A percentile compares a stretch with the other conserved stretches of the same genome.
phyloP scores from a whole-genome alignment of 2,888 invertebrate genomes.

The Lutraria lutraria region DNA sequence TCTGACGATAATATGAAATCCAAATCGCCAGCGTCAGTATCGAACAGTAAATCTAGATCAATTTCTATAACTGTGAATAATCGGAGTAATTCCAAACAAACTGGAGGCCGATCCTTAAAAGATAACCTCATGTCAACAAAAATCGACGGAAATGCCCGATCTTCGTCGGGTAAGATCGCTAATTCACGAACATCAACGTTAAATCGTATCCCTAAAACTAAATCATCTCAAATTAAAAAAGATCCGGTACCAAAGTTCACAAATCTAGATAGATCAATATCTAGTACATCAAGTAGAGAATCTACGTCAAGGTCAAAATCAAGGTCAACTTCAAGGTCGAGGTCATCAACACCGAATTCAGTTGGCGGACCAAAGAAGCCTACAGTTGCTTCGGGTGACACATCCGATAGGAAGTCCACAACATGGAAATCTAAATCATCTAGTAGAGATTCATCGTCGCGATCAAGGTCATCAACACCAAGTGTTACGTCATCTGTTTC shows the following conservation, averaged over 20 bases:
- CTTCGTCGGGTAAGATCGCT: neutral
- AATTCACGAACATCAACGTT: neutral
- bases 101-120: neutral
- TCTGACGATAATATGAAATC: slow-evolving; percentile 5
- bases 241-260: neutral
- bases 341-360: slow-evolving; percentile 36
- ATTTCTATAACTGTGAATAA: neutral
- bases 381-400: neutral
- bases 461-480: slow-evolving; percentile 43
- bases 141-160: neutral
- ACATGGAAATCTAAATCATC: neutral
- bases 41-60: neutral
- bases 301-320: slow-evolving; percentile 13
- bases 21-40: neutral
- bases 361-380: neutral
- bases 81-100: neutral
- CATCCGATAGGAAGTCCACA: neutral
- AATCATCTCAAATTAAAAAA: neutral
- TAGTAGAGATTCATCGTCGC: slow-evolving; percentile 11
- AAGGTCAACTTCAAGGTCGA: slow-evolving; percentile 31
- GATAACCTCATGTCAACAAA: neutral
- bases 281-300: neutral
- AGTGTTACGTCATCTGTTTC: slow-evolving; percentile 25
- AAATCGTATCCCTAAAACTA: neutral
- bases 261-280: neutral